Conservation (phyloP, 2,888 invertebrate genomes). For the Synergus japonicus region DNA sequence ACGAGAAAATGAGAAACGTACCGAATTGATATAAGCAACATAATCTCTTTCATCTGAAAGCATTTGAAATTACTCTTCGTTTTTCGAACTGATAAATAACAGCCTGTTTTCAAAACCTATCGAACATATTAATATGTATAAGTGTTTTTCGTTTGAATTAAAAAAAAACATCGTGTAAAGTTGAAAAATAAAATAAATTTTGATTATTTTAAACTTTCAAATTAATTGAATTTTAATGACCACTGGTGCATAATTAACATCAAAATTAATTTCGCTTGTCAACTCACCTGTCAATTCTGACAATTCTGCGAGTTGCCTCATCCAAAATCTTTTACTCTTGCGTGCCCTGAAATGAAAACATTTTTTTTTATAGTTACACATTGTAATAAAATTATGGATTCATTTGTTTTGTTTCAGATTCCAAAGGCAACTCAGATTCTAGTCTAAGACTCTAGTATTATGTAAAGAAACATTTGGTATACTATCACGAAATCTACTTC, state of each 20-base stretch:
- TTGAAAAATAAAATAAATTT: slow-evolving; percentile 4
- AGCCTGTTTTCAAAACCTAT: slow-evolving; percentile 29
- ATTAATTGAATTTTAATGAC: background rate
- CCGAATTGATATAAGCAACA: slow-evolving; percentile 40
- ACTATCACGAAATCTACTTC: background rate
- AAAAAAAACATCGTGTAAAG: slow-evolving; percentile 16
- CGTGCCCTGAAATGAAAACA: background rate
- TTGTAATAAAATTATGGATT: background rate
- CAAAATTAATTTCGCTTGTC: background rate
- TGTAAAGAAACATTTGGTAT: background rate
- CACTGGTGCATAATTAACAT: background rate
- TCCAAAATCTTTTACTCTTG: slow-evolving; percentile 63
- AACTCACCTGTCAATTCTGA: slow-evolving; percentile 63
- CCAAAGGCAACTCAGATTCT: slow-evolving; percentile 1
- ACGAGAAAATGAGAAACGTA: slow-evolving; percentile 27
- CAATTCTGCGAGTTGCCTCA: slow-evolving; percentile 62
- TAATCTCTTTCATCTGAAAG: slow-evolving; percentile 40
- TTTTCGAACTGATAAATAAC: slow-evolving; percentile 28
- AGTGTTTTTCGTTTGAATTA: slow-evolving; percentile 23
- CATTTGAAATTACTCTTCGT: slow-evolving; percentile 31
- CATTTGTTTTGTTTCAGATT: slow-evolving; percentile 7
- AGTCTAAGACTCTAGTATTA: background rate
- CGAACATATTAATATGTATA: slow-evolving; percentile 27
- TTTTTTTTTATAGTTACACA: background rate
- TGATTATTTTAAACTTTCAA: background rate